These are phyloP conservation scores for Plectus sambesii DNA, from an alignment of 1,140 invertebrate species.

Conservation along the genomic window DNA sequence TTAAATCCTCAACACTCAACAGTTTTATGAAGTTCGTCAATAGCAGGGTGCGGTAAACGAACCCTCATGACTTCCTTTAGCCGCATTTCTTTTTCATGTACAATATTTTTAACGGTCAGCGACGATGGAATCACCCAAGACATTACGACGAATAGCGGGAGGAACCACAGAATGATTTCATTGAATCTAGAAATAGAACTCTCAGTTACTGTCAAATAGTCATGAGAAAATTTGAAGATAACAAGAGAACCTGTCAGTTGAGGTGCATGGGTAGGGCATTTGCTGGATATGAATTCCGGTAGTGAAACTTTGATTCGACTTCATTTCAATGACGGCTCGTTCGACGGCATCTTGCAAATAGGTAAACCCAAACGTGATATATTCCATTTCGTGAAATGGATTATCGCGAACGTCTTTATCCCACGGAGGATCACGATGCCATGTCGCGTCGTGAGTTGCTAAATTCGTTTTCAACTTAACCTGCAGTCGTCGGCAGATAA, in stretches of 20 bases:
- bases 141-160: constrained; percentile 51
- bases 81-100: constrained; percentile 59
- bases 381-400: constrained; percentile 46
- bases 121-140: constrained; percentile 60
- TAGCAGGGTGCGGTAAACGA: too few species aligned
- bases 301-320: constrained; percentile 27
- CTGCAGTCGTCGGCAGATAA: constrained; percentile 22
- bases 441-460: too few species aligned
- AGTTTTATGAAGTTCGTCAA: too few species aligned
- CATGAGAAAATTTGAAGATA: too few species aligned
- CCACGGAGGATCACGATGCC: too few species aligned
- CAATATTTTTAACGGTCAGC: constrained; percentile 63
- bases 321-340: constrained; percentile 47
- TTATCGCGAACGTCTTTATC: constrained; percentile 29
- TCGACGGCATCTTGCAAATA: constrained; percentile 51
- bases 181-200: too few species aligned
- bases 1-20: too few species aligned
- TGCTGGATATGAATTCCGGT: constrained; percentile 35
- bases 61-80: constrained; percentile 51
- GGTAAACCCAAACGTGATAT: constrained; percentile 49
- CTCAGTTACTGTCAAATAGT: too few species aligned
- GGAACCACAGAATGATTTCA: too few species aligned
- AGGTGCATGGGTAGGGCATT: constrained; percentile 34
- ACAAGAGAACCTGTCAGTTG: too few species aligned
- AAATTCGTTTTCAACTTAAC: too few species aligned